These are phyloP conservation scores for Podarcis cretensis DNA, from an alignment of 2,113 vertebrate genomes.

Conservation along the genomic window DNA sequence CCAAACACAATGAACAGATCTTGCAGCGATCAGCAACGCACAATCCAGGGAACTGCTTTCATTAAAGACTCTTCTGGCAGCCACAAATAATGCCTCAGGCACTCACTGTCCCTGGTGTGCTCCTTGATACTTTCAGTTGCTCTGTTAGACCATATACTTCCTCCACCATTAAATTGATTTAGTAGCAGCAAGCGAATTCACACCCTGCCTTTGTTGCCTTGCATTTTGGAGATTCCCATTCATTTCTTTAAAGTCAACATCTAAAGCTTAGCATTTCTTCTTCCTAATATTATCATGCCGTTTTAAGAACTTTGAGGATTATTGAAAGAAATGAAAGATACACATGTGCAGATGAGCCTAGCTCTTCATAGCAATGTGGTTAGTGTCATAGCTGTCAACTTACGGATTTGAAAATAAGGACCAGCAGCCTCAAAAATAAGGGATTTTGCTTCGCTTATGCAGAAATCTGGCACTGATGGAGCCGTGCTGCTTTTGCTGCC, in stretches of 20 bases:
- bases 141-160: constrained; percentile 27
- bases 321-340: background rate
- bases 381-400: too few relatives aligned
- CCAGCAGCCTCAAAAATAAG: too few relatives aligned
- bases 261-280: background rate
- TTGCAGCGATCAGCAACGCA: background rate
- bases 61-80: constrained; percentile 46
- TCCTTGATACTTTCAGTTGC: background rate
- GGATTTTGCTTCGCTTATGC: too few relatives aligned
- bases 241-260: background rate
- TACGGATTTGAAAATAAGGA: too few relatives aligned
- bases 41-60: constrained; percentile 39
- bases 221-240: background rate
- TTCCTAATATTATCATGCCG: background rate
- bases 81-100: constrained; percentile 26
- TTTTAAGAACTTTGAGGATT: constrained; percentile 19
- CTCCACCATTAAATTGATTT: constrained; percentile 31
- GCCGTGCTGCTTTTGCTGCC: too few relatives aligned
- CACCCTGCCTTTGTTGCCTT: background rate
- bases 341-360: background rate
- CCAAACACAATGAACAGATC: constrained; percentile 45
- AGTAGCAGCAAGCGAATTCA: fast-evolving
- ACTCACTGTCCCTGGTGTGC: background rate
- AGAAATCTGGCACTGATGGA: too few relatives aligned
- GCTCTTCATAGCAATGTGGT: background rate